Evolutionary conservation across 2,888 invertebrate species (phyloP).

Genomic region (Eilema griseolum): DNA sequence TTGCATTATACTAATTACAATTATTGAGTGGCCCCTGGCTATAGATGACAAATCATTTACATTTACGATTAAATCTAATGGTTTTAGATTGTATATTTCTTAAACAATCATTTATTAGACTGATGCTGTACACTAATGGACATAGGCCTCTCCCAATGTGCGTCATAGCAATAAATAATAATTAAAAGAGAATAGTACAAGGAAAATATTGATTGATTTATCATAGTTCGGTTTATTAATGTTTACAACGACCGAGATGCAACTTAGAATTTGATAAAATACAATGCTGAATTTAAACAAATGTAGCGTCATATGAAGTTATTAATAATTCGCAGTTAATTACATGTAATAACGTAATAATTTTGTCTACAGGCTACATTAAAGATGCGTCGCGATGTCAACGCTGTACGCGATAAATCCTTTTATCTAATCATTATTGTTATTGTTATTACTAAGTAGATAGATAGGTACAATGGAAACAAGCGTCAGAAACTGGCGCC

Average conservation of each 20-base stretch:
- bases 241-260: not conserved
- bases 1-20: conserved; percentile 60
- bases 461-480: conserved; percentile 64
- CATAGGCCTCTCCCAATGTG: not conserved
- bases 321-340: conserved; percentile 44
- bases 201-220: not conserved
- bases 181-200: not conserved
- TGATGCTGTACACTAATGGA: not conserved
- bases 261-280: not conserved
- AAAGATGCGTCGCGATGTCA: conserved; percentile 56
- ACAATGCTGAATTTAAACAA: conserved; percentile 6
- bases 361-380: conserved; percentile 50
- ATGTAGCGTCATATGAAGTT: conserved; percentile 17
- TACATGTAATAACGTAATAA: conserved; percentile 48
- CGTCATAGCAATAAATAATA: conserved; percentile 5
- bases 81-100: not conserved
- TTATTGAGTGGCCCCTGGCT: conserved; percentile 43
- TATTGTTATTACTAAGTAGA: conserved; percentile 60
- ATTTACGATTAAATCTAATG: not conserved
- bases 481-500: conserved; percentile 70
- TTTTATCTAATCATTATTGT: conserved; percentile 62
- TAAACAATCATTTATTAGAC: not conserved
- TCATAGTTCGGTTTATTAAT: not conserved
- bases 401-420: conserved; percentile 57
- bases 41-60: conserved; percentile 28